phyloP scores from a whole-genome alignment of 2,113 vertebrate genomes.

The Theropithecus gelada region DNA sequence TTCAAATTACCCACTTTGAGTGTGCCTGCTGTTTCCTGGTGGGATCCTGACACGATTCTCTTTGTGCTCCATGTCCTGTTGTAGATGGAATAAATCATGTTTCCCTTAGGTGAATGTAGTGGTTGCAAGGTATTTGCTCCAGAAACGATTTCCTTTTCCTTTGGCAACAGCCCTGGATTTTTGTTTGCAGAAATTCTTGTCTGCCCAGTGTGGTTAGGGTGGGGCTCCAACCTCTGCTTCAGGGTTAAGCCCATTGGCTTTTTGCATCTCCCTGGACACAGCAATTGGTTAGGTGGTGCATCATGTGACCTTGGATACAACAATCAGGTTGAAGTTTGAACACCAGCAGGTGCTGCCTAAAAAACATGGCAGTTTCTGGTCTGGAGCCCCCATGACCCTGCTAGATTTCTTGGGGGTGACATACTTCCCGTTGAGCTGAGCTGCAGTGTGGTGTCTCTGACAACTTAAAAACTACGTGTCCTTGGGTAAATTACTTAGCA shows the following conservation, averaged over 20 bases:
- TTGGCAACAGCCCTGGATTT: background rate
- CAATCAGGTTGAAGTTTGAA: background rate
- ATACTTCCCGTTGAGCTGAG: background rate
- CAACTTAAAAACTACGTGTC: background rate
- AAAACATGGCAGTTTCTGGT: background rate
- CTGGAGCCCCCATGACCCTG: accelerated
- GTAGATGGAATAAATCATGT: background rate
- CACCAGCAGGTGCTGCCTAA: background rate
- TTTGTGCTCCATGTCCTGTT: background rate
- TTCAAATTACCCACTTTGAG: background rate
- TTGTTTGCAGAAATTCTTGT: background rate
- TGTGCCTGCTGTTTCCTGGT: background rate
- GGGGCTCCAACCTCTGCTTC: background rate
- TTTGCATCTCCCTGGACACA: background rate
- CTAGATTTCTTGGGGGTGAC: background rate
- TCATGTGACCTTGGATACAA: background rate
- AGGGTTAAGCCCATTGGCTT: background rate
- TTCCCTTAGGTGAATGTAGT: background rate
- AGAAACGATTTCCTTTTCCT: background rate
- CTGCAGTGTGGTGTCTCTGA: background rate
- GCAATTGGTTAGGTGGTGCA: background rate
- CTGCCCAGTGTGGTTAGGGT: background rate
- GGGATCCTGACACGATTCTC: background rate
- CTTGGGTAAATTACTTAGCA: background rate
- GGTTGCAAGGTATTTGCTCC: background rate